Evolutionary conservation across 2,113 vertebrate genomes (phyloP).

Genomic region (Otocyon megalotis): DNA sequence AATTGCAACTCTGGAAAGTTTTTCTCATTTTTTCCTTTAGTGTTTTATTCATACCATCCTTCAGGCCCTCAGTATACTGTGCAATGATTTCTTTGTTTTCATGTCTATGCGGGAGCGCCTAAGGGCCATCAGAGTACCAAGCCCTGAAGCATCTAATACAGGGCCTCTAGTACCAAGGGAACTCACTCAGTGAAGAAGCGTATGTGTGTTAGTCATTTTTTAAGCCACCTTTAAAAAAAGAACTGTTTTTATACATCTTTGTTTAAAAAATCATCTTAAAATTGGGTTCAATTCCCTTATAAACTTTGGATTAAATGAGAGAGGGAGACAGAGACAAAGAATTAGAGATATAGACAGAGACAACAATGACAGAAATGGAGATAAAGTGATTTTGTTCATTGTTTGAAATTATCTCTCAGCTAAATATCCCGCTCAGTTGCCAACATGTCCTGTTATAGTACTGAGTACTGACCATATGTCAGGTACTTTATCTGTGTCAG

Average conservation of each 20-base stretch:
- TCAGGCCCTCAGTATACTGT: too few relatives aligned
- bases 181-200: not conserved
- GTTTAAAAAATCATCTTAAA: not conserved
- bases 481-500: not conserved
- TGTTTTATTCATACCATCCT: not conserved
- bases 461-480: not conserved
- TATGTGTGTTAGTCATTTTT: not conserved
- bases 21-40: not conserved
- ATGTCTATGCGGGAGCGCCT: rapidly evolving
- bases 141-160: not conserved
- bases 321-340: not conserved
- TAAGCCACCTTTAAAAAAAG: not conserved
- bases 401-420: not conserved
- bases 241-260: not conserved
- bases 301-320: not conserved
- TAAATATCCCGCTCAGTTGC: not conserved
- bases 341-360: not conserved
- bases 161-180: too few relatives aligned
- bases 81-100: not conserved
- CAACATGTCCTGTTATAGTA: not conserved
- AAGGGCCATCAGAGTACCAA: rapidly evolving
- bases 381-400: not conserved
- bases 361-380: not conserved
- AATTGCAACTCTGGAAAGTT: not conserved
- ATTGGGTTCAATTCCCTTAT: not conserved